Evolutionary conservation across 2,113 vertebrate species (phyloP).

Genomic region (Hipposideros armiger): DNA sequence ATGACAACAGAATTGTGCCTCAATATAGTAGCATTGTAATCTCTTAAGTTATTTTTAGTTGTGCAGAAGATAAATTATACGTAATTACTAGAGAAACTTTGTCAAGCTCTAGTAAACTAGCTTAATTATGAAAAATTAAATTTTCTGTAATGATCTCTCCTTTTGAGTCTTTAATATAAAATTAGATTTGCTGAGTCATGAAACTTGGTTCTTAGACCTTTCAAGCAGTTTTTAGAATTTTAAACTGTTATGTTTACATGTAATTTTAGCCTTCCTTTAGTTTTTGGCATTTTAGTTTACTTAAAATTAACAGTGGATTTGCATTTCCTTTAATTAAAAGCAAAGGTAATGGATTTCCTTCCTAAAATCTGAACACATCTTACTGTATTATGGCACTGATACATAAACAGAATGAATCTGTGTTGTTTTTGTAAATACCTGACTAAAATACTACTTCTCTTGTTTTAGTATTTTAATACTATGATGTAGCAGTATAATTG

Average conservation of each 20-base stretch:
- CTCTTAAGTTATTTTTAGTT: slow-evolving; percentile 68
- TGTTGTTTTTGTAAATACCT: slow-evolving; percentile 27
- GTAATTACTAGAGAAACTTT: slow-evolving; percentile 66
- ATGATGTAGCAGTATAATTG: background rate
- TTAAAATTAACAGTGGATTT: background rate
- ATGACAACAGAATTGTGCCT: slow-evolving; percentile 10
- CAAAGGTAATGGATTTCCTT: slow-evolving; percentile 31
- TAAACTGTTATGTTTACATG: background rate
- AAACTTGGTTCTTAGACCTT: slow-evolving; percentile 40
- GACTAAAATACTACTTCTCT: background rate
- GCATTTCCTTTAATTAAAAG: slow-evolving; percentile 48
- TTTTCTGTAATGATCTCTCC: slow-evolving; percentile 66
- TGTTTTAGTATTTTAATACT: background rate
- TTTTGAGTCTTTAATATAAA: slow-evolving; percentile 69
- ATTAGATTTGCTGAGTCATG: slow-evolving; percentile 58
- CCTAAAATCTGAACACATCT: background rate
- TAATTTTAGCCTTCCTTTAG: slow-evolving; percentile 34
- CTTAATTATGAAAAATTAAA: slow-evolving; percentile 74
- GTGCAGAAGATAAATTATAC: slow-evolving; percentile 45
- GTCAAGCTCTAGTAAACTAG: slow-evolving; percentile 55
- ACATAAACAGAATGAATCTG: background rate
- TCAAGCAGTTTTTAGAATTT: slow-evolving; percentile 32
- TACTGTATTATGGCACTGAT: background rate
- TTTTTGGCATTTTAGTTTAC: slow-evolving; percentile 43
- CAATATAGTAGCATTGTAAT: background rate